These are phyloP conservation scores for Mesorhabditis belari DNA, from an alignment of 2,888 invertebrate species.

Conservation along the genomic window DNA sequence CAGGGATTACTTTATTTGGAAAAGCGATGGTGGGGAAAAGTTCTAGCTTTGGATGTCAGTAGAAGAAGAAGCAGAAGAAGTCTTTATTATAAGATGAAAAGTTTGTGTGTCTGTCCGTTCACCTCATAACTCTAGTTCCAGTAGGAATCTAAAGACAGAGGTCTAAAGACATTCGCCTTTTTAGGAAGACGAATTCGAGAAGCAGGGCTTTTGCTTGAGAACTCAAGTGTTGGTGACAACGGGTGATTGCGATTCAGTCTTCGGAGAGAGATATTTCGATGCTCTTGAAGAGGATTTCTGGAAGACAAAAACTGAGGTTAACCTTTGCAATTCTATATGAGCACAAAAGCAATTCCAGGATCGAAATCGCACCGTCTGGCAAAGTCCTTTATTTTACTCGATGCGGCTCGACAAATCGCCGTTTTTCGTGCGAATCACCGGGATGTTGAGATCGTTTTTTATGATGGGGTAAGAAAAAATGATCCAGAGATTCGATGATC, in stretches of 20 bases:
- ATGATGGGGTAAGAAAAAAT: slow-evolving; percentile 10
- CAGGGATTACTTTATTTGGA: slow-evolving; percentile 1
- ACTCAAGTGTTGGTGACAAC: neutral
- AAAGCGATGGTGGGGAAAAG: slow-evolving; percentile 5
- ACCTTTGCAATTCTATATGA: neutral
- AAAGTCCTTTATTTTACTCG: slow-evolving; percentile 8
- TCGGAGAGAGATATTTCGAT: slow-evolving; percentile 8
- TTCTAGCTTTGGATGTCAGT: too few species aligned
- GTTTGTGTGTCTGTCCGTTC: too few species aligned
- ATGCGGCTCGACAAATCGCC: slow-evolving; percentile 11
- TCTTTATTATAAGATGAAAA: too few species aligned
- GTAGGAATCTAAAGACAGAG: too few species aligned
- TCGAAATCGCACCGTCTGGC: slow-evolving; percentile 9
- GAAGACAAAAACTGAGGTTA: neutral
- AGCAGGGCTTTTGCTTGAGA: neutral
- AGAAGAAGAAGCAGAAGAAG: too few species aligned
- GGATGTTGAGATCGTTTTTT: slow-evolving; percentile 8
- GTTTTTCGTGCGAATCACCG: slow-evolving; percentile 12
- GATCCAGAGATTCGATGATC: too few species aligned
- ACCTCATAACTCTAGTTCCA: too few species aligned
- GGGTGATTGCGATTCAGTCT: slow-evolving; percentile 9
- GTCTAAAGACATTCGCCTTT: too few species aligned
- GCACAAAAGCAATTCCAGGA: neutral
- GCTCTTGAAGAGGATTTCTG: slow-evolving; percentile 8
- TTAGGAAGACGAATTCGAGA: too few species aligned